Evolutionary conservation across 2,797 vertebrate genomes (phyloP).

Genomic region (Enteromius fasciolatus): DNA sequence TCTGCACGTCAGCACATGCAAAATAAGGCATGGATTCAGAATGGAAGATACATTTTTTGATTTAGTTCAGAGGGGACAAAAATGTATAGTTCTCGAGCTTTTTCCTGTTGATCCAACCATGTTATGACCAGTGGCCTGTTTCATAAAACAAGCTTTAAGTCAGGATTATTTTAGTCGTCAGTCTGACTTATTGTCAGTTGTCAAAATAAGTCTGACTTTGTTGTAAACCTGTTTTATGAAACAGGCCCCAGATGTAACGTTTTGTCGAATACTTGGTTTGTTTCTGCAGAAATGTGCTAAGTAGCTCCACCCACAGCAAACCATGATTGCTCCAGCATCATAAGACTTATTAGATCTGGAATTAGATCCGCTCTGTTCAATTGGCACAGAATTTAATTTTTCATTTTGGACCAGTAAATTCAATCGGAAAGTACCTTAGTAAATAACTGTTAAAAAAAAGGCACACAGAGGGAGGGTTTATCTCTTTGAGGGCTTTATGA

Average conservation of each 20-base stretch:
- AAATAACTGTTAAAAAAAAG: background rate
- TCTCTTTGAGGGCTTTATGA: constrained; percentile 18
- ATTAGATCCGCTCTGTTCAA: background rate
- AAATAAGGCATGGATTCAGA: background rate
- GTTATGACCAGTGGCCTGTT: background rate
- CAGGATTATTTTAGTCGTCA: no score
- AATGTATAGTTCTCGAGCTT: background rate
- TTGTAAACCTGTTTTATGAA: no score
- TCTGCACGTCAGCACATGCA: background rate
- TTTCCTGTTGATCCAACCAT: background rate
- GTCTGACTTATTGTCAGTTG: no score
- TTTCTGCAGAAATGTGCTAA: background rate
- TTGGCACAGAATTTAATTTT: background rate
- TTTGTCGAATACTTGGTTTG: background rate
- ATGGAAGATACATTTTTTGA: background rate
- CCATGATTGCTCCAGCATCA: background rate
- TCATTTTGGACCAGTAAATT: background rate
- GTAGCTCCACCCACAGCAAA: background rate
- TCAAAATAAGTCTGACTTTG: no score
- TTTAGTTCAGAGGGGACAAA: background rate
- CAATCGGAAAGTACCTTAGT: background rate
- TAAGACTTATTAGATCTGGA: background rate
- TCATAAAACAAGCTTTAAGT: no score
- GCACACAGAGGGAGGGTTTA: constrained; percentile 3
- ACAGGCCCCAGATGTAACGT: background rate